Conservation (phyloP, 2,888 invertebrate genomes). For the Perizoma affinitatum region DNA sequence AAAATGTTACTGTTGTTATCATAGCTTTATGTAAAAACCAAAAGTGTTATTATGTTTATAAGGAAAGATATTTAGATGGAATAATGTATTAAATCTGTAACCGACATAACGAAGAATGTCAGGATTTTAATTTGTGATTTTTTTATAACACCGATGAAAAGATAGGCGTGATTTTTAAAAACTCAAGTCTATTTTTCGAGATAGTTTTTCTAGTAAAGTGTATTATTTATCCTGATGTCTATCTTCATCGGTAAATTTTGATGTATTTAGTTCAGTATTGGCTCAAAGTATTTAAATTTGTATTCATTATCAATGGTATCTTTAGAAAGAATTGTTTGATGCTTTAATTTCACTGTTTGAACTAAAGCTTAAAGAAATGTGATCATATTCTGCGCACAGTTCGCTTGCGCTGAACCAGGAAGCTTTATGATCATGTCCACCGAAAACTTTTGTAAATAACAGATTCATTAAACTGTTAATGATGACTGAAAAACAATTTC, state of each 20-base stretch:
- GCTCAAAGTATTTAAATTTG: conserved; percentile 69
- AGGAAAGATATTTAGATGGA: conserved; percentile 55
- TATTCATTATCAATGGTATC: conserved; percentile 40
- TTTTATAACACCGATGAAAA: conserved; percentile 23
- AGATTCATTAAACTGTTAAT: conserved; percentile 76
- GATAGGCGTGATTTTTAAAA: conserved; percentile 29
- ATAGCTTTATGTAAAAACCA: conserved; percentile 81
- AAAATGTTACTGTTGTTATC: conserved; percentile 76
- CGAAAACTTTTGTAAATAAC: conserved; percentile 80
- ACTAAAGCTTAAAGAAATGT: conserved; percentile 23
- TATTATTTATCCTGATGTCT: conserved; percentile 38
- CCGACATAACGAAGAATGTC: conserved; percentile 39
- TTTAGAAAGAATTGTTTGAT: conserved; percentile 34
- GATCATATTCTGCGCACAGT: conserved; percentile 43
- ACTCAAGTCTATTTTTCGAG: conserved; percentile 41
- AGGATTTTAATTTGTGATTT: conserved; percentile 32
- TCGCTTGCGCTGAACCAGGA: conserved; percentile 50
- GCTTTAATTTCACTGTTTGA: conserved; percentile 33
- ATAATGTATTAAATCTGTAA: conserved; percentile 40
- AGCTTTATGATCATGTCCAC: conserved; percentile 75
- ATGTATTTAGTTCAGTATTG: conserved; percentile 70
- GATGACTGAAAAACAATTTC: conserved; percentile 66
- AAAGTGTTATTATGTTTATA: conserved; percentile 82
- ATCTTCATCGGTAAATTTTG: conserved; percentile 35
- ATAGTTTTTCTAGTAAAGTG: conserved; percentile 36